Base-by-base conservation (phyloP, 1,140 invertebrate species). In the Charaxes varanes region DNA sequence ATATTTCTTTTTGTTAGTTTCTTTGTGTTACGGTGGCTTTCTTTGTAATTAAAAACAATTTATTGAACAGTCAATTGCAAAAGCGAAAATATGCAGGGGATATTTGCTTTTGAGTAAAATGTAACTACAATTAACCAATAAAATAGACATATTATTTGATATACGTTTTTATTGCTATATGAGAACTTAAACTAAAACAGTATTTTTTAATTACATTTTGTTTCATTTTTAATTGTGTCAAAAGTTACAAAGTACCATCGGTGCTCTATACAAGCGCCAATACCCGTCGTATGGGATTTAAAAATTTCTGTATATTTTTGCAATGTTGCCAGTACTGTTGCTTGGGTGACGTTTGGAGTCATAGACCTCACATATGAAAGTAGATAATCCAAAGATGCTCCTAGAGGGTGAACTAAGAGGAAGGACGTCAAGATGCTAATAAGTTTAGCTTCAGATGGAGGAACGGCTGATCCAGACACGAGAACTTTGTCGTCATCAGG, bases 401-500 rank as follows among this genome's bases (percentile, higher is more conserved):
- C 74, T 0, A 67, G 41, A 0, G 74, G 71, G 34, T 79, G 74
- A 1, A 71, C 67, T 49, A 76, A 58, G 1, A 79, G 59, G 56
- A 73, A 79, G 0, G 69, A 60, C 10, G 74, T 69, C 12, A 79
- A 19, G 2, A 76, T 57, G 34, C 64, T 71, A 44, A 79, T 72
- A 12, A 79, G 63, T 40, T 67, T 76, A 2, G 69, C 69, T 22
- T 79, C 71, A 2, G 60, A 58, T 6, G 53, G 46, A 2, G 56
- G 40, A 0, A 68, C 49, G 1, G 38, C 10, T 2, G 49, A 34
- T 7, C 44, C 38, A 15, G 46, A 21, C 2, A 26, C 37, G 22
- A 44, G 30, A 4, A 42, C 17, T 24, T 57, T 53, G 5, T 47
- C 41, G 1, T 56, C 57, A 26, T 52, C 42, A 6, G 41, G 15